Evolutionary conservation across 2,797 vertebrate species (phyloP), one percentile per base, ranked within the genome.

Genomic region (Huso huso): DNA sequence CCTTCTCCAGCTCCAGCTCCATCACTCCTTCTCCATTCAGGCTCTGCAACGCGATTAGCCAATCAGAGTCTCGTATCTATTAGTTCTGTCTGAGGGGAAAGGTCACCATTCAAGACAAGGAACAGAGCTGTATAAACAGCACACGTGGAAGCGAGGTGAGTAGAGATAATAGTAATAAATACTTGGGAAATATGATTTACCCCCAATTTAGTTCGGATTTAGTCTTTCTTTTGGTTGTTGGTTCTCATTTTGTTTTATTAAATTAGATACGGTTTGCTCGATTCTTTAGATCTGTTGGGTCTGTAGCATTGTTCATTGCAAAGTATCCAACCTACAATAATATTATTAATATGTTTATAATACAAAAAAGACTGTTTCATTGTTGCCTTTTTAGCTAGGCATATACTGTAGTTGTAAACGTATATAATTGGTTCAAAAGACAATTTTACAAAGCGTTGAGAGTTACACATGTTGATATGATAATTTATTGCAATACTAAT

Each of bases 21-120:
- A 58, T 58, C n/a, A 58, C 12, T 58, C 55, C 55, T 2, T 4
- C 55, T 58, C 55, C 55, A 58, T 58, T 13, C 10, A 13, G 12
- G 11, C 55, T 58, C 55, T 13, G 7, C 12, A 1, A 9, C 12
- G 6, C 11, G 55, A 58, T 58, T 58, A 58, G 12, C 55, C 55
- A 58, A 58, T 58, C 55, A 58, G 55, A 11, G 55, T 1, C 10
- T 13, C 4, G 6, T 48, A 60, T 88, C 70, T 63, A 76, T 75
- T 90, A 74, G 48, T 80, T 72, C 1, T 49, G 81, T 15, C 86
- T 89, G 62, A 10, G 59, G n/a, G 23, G n/a, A 66, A 61, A 68
- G 71, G 62, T 73, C 48, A 51, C 50, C 15, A 8, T 13, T 12
- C 37, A 37, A 37, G 37, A 37, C 37, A 37, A 37, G 37, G 37